Evolutionary conservation across 2,888 invertebrate species (phyloP).

Genomic region (Thumatha senex): DNA sequence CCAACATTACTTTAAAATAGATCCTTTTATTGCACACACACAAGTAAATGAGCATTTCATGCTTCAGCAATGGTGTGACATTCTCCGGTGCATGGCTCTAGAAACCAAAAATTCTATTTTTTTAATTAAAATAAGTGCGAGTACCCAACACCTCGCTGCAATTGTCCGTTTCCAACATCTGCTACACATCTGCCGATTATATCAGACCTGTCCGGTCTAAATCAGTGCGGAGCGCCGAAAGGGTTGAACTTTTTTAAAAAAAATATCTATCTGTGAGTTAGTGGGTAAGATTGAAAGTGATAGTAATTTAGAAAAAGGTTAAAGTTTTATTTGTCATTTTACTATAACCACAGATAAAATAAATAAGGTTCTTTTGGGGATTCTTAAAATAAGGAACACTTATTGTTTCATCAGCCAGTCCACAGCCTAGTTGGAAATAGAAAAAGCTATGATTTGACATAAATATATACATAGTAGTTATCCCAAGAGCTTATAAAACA

Average conservation of each 20-base stretch:
- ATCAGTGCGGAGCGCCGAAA: constrained; percentile 55
- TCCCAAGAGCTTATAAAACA: no score
- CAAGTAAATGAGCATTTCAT: no score
- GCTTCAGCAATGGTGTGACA: no score
- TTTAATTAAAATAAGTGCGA: background rate
- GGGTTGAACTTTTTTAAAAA: constrained; percentile 53
- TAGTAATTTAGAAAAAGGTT: constrained; percentile 5
- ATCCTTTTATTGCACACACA: no score
- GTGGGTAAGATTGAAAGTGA: constrained; percentile 10
- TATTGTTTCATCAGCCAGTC: no score
- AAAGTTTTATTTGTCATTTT: background rate
- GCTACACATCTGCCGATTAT: constrained; percentile 77
- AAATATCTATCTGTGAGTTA: constrained; percentile 4
- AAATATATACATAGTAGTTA: no score
- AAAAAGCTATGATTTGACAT: no score
- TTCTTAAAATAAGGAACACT: no score
- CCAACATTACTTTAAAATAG: no score
- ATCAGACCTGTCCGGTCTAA: constrained; percentile 70
- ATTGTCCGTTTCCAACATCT: constrained; percentile 60
- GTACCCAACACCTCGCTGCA: constrained; percentile 14
- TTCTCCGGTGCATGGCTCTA: no score
- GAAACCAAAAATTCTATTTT: no score
- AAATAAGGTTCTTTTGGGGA: background rate
- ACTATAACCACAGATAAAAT: background rate
- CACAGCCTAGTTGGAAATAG: no score